These are phyloP conservation scores for Apteryx owenii DNA, from an alignment of 2,113 vertebrate genomes.

Conservation along the genomic window DNA sequence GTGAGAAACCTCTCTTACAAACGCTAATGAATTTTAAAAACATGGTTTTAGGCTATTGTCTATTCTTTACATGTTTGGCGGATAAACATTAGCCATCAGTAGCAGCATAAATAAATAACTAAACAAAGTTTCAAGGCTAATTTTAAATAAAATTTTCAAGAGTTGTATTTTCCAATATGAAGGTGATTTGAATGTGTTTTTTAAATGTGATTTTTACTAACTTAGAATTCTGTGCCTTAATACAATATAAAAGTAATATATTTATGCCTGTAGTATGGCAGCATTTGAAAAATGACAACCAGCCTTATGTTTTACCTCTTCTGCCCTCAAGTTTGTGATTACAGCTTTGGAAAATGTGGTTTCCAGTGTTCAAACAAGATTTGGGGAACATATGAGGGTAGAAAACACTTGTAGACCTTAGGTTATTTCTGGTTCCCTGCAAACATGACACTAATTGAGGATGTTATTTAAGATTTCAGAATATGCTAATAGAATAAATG, in stretches of 20 bases:
- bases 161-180: not conserved
- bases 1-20: constrained; percentile 3
- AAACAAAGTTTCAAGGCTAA: not conserved
- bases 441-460: not conserved
- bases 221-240: not conserved
- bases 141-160: not conserved
- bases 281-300: not conserved
- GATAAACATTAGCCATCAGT: not conserved
- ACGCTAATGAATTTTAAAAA: not conserved
- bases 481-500: not conserved
- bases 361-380: not conserved
- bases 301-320: not conserved
- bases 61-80: not conserved
- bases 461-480: not conserved
- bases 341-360: not conserved
- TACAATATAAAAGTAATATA: not conserved
- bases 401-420: not conserved
- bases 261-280: not conserved
- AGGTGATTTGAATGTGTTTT: accelerated
- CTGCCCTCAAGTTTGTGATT: not conserved
- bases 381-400: not conserved
- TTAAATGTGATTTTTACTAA: not conserved
- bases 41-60: not conserved
- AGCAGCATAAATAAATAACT: not conserved
- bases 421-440: not conserved